Conservation (phyloP, 2,113 vertebrate genomes). For the Chascanopsetta lugubris region DNA sequence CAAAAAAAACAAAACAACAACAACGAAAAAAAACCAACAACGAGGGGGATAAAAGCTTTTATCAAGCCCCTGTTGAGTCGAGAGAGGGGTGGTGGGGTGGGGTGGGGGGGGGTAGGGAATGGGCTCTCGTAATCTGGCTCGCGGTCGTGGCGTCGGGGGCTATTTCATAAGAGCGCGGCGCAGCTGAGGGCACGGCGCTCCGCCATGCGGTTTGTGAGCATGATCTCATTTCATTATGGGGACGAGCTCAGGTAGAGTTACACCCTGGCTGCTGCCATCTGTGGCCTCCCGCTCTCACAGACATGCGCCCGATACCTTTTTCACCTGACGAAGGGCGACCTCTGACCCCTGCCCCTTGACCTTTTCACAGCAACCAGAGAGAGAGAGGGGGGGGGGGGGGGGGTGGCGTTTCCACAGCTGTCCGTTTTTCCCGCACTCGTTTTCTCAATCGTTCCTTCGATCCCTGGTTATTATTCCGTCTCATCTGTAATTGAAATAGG, state of each 20-base stretch:
- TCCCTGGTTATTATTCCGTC: constrained; percentile 16
- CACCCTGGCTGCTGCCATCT: constrained; percentile 55
- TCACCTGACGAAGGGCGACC: constrained; percentile 56
- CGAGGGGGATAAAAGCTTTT: constrained; percentile 56
- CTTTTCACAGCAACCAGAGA: too few species aligned
- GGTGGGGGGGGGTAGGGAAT: too few species aligned
- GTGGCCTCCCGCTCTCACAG: constrained; percentile 55
- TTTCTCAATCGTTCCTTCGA: constrained; percentile 22
- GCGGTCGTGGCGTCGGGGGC: constrained; percentile 16
- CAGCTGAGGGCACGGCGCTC: constrained; percentile 42
- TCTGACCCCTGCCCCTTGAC: constrained; percentile 45
- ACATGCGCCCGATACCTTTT: constrained; percentile 31
- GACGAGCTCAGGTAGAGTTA: constrained; percentile 67
- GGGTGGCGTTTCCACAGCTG: constrained; percentile 21
- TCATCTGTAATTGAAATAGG: constrained; percentile 32
- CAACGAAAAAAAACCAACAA: not conserved
- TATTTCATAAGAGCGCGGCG: constrained; percentile 41
- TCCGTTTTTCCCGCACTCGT: constrained; percentile 1
- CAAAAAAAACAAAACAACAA: constrained; percentile 46
- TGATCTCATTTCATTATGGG: constrained; percentile 69
- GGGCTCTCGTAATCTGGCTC: constrained; percentile 27
- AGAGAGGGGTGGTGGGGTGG: too few species aligned
- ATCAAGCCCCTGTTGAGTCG: constrained; percentile 30
- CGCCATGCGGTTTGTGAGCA: constrained; percentile 58
- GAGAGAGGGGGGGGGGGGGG: constrained; percentile 1